Conservation (phyloP, 2,113 vertebrate species). For the Numida meleagris region DNA sequence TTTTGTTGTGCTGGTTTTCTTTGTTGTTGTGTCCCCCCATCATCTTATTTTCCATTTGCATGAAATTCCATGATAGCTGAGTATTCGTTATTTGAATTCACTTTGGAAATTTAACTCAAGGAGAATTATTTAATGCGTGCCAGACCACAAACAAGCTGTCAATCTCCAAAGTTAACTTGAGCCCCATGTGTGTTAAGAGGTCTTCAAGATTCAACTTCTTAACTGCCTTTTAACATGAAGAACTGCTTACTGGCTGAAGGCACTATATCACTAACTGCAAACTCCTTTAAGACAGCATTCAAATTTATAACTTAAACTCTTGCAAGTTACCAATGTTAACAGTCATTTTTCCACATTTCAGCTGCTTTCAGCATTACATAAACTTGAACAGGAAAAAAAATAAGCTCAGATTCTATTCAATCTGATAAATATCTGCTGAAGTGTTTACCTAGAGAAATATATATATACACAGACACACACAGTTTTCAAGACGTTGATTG, state of each 20-base stretch:
- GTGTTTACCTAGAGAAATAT: not conserved
- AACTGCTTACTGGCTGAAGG: slow-evolving; percentile 29
- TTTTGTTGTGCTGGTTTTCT: too few species aligned
- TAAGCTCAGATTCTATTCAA: not conserved
- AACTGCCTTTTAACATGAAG: slow-evolving; percentile 42
- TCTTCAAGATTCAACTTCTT: slow-evolving; percentile 21
- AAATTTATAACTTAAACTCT: not conserved
- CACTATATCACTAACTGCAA: not conserved
- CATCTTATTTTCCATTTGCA: not conserved
- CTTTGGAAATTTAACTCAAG: slow-evolving; percentile 39
- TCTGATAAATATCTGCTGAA: not conserved
- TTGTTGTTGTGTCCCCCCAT: not conserved
- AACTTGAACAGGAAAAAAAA: slow-evolving; percentile 15
- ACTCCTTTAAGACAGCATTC: not conserved
- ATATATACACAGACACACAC: too few species aligned
- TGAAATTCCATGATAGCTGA: not conserved
- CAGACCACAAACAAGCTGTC: not conserved
- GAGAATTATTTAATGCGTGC: slow-evolving; percentile 11
- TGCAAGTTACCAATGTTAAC: not conserved
- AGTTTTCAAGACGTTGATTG: not conserved
- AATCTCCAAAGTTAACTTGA: slow-evolving; percentile 47
- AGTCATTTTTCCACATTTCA: slow-evolving; percentile 26
- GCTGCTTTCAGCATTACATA: slow-evolving; percentile 48
- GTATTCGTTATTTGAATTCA: slow-evolving; percentile 35
- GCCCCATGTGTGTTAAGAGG: not conserved